These are phyloP conservation scores for Drosophila tripunctata DNA, from an alignment of 2,888 invertebrate species.

Conservation along the genomic window DNA sequence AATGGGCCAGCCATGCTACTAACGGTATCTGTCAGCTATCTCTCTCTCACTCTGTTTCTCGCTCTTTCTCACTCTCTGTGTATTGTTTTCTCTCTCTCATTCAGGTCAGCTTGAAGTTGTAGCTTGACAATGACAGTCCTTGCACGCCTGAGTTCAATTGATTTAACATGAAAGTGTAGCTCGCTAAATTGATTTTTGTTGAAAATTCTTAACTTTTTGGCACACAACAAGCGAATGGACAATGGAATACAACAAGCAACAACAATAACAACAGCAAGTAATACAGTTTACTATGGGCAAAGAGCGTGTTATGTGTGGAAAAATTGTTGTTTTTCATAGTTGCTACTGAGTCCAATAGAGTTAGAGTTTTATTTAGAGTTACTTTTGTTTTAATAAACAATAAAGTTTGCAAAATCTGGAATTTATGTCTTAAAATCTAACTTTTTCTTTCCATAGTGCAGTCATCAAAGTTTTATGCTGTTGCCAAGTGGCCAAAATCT, in stretches of 20 bases:
- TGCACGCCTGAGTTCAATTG: conserved; percentile 77
- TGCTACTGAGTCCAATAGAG: no score
- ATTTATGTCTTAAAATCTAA: no score
- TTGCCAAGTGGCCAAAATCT: conserved; percentile 57
- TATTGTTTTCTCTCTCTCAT: neutral
- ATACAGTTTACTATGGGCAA: neutral
- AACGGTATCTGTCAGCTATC: conserved; percentile 57
- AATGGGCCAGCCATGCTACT: conserved; percentile 57
- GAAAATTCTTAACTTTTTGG: conserved; percentile 65
- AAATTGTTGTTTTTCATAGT: no score
- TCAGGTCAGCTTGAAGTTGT: conserved; percentile 10
- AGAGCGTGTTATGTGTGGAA: no score
- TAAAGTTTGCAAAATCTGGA: no score
- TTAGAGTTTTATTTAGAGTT: no score
- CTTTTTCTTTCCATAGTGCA: neutral
- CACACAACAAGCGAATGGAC: conserved; percentile 28
- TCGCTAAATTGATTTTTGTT: conserved; percentile 73
- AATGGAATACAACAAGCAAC: conserved; percentile 26
- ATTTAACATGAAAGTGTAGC: conserved; percentile 80
- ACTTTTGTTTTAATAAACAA: no score
- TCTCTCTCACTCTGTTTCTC: neutral
- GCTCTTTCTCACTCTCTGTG: neutral
- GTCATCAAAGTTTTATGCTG: conserved; percentile 68
- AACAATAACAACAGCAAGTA: conserved; percentile 17
- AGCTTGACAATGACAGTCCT: conserved; percentile 65